Base-by-base conservation (phyloP, 2,797 vertebrate genomes). In the Myotis vivesi region DNA sequence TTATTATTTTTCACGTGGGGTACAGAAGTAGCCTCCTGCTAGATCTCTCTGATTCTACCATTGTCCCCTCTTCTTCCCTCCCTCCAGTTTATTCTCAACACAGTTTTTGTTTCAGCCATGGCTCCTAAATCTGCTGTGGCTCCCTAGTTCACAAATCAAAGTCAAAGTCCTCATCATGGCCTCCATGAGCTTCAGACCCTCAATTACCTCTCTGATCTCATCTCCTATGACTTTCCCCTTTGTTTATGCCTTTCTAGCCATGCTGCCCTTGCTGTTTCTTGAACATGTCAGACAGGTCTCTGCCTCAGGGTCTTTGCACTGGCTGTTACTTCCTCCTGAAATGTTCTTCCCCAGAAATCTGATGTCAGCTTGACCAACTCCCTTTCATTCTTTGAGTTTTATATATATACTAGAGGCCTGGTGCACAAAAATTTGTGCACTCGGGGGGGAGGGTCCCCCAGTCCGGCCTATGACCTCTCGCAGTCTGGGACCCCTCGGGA, bases 321-420 rank as follows among this genome's bases (percentile, higher is more conserved):
- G 44, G 38, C 3, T 23, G 5, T 59, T 66, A 11, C 25, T 28
- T 44, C 22, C 90, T 93, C 38, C n/a, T 59, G 30, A 55, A 75
- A 53, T 75, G 57, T 66, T 93, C 44, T 87, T 73, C 16, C 38
- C 9, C 19, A 81, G 71, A 80, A 90, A 83, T 66, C 51, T 81
- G 36, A 25, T 75, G 91, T 82, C 41, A 81, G 33, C 19, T 94
- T 83, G 71, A 73, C 17, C n/a, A 94, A 38, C 41, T 94, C 20
- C 17, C n/a, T 76, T 20, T 89, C 20, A 73, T 79, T 51, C 41
- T 96, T 77, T 80, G 55, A 86, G 69, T 77, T 15, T 79, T 95
- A 11, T 44, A n/a, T n/a, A n/a, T n/a, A n/a, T n/a, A n/a, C n/a
- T n/a, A n/a, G n/a, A n/a, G n/a, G n/a, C n/a, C n/a, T n/a, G n/a